phyloP scores from a whole-genome alignment of 2,113 vertebrate genomes.

The Laticauda colubrina region DNA sequence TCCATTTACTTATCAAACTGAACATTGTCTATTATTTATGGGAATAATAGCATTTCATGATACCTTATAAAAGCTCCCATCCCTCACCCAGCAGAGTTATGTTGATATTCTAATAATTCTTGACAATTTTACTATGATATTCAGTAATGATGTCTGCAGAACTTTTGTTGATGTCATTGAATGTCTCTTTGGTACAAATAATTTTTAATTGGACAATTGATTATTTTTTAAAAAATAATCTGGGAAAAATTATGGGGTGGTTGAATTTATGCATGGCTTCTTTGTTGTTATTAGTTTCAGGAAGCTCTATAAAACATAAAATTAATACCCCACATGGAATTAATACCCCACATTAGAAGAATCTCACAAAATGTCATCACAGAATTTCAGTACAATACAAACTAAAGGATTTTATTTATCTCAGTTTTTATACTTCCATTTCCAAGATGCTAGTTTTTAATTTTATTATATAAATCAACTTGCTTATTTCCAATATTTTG shows the following conservation, averaged over 20 bases:
- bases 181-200: not conserved
- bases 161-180: conserved; percentile 8
- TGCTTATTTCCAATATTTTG: not conserved
- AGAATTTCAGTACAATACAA: not conserved
- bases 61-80: not conserved
- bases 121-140: not conserved
- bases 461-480: not conserved
- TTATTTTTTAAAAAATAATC: not conserved
- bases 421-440: not conserved
- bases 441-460: not conserved
- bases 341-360: not conserved
- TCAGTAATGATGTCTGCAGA: not conserved
- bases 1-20: conserved; percentile 12
- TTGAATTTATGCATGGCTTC: not conserved
- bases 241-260: not conserved
- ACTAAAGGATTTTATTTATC: not conserved
- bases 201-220: not conserved
- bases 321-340: not conserved
- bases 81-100: not conserved
- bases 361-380: not conserved
- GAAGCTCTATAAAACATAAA: not conserved
- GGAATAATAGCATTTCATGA: not conserved
- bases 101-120: not conserved
- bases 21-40: not conserved
- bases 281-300: not conserved